phyloP scores from a whole-genome alignment of 2,888 invertebrate genomes.

The Alsophila aescularia region DNA sequence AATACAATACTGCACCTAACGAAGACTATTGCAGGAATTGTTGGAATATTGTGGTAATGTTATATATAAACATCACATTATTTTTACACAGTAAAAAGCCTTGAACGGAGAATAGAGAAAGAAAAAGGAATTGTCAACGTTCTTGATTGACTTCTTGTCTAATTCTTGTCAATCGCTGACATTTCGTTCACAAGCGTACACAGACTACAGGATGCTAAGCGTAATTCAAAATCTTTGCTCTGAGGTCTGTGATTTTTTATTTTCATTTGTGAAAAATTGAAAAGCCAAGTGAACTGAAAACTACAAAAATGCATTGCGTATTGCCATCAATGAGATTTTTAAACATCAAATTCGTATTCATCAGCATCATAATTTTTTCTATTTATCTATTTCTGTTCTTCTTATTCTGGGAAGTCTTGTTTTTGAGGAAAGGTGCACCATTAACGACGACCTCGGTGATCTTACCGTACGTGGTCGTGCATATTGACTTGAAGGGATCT shows the following conservation, averaged over 20 bases:
- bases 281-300: not conserved
- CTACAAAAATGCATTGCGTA: constrained; percentile 8
- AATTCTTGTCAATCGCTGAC: too few species aligned
- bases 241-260: constrained; percentile 1
- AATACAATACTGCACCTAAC: too few species aligned
- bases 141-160: too few species aligned
- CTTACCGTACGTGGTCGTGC: constrained; percentile 87
- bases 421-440: not conserved
- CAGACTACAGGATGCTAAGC: too few species aligned
- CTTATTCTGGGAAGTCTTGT: not conserved
- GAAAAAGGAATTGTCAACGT: too few species aligned
- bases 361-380: not conserved
- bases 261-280: not conserved
- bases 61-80: too few species aligned
- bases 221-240: too few species aligned
- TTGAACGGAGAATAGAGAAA: too few species aligned
- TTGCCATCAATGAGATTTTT: not conserved
- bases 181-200: too few species aligned
- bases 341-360: constrained; percentile 11
- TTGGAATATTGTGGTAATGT: too few species aligned
- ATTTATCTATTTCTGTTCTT: constrained; percentile 25
- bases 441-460: constrained; percentile 20
- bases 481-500: constrained; percentile 93
- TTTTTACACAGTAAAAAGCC: too few species aligned
- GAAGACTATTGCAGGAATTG: too few species aligned